Evolutionary conservation across 2,888 invertebrate genomes (phyloP).

Genomic region (Caradrina clavipalpis): DNA sequence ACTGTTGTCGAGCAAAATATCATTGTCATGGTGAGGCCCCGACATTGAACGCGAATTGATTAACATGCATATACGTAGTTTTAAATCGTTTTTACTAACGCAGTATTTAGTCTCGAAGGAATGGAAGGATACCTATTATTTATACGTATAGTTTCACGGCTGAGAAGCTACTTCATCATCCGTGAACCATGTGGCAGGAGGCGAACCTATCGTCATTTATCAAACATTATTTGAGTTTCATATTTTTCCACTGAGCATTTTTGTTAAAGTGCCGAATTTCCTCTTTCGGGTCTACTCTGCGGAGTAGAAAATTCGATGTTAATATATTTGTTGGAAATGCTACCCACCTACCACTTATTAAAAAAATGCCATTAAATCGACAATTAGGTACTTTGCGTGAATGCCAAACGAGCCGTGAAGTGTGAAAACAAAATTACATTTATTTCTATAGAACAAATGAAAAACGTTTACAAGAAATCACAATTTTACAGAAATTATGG

Average conservation of each 20-base stretch:
- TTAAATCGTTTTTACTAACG: conserved; percentile 38
- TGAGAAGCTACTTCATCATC: conserved; percentile 45
- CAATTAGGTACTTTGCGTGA: conserved; percentile 29
- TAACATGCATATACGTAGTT: conserved; percentile 21
- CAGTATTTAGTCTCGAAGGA: conserved; percentile 32
- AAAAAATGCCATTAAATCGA: neutral
- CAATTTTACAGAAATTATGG: neutral
- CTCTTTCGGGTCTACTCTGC: neutral
- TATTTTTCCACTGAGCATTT: conserved; percentile 26
- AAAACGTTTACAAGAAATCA: neutral
- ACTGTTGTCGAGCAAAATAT: conserved; percentile 22
- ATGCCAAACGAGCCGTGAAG: conserved; percentile 31
- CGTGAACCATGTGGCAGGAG: conserved; percentile 53
- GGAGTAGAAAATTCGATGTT: neutral
- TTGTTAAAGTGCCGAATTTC: conserved; percentile 29
- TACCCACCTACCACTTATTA: neutral
- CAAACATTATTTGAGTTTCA: conserved; percentile 50
- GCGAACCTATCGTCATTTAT: conserved; percentile 44
- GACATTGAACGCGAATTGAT: conserved; percentile 54
- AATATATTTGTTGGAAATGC: conserved; percentile 3
- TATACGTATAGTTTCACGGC: conserved; percentile 17
- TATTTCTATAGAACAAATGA: conserved; percentile 28
- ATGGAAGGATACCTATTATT: conserved; percentile 28
- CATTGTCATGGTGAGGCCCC: conserved; percentile 23
- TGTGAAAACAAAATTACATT: conserved; percentile 22